Evolutionary conservation across 2,113 vertebrate genomes (phyloP), one percentile per base, ranked within the genome.

Genomic region (Sceloporus undulatus): DNA sequence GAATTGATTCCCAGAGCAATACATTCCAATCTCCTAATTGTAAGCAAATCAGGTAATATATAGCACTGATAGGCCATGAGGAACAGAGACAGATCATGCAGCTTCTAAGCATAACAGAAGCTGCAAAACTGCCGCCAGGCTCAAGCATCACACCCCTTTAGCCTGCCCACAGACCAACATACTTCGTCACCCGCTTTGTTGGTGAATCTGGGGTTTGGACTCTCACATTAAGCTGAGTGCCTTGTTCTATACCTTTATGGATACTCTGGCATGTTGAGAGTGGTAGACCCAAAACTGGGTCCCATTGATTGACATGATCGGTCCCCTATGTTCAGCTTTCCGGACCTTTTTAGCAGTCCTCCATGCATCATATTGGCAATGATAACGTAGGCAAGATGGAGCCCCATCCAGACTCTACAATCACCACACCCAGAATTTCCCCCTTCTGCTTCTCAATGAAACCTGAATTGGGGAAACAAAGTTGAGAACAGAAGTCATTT

Each of bases 341-440:
- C 98, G 1, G 98, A 99, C 85, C n/a, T 98, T 98, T 94, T 99
- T 98, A 0, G 99, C 98, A 0, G 98, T 76, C 99, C 99, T 81
- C 98, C 98, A 8, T 99, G 99, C 99, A 99, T 99, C 98, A 99
- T 99, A 96, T 98, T 99, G 90, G 99, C 99, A 82, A 99, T 99
- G 91, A 99, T 99, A 93, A 99, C 98, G 99, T 99, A 18, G 99
- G 99, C 66, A 99, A 94, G 96, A 99, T 99, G 94, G 99, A 99
- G 66, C 99, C 99, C 99, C 99, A 99, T 84, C 99, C 99, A 14
- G 98, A 99, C 92, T 99, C 99, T 87, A 99, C 98, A 54, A 99
- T 98, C 85, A 99, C 98, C 82, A 99, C 96, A 1, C 99, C 99
- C 5, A 99, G 96, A 85, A 99, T 99, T 94, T 99, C 99, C 74